A percentile compares a stretch with the other conserved stretches of the same genome.
phyloP scores from a whole-genome alignment of 2,888 invertebrate species.

The Thymelicus lineola region DNA sequence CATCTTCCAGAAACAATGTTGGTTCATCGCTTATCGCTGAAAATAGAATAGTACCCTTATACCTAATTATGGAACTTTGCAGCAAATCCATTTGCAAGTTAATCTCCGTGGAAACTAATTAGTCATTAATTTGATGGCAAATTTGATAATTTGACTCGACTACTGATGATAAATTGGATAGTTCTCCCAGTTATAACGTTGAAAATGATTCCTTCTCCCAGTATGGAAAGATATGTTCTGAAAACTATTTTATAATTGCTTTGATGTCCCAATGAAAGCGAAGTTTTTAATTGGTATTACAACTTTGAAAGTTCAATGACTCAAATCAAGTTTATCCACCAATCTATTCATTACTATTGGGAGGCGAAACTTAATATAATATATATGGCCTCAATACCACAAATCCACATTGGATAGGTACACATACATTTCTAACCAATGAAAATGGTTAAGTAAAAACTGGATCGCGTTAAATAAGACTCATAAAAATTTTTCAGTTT shows the following conservation, averaged over 20 bases:
- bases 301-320: conserved; percentile 3
- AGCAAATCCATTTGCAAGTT: conserved; percentile 27
- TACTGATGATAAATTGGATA: conserved; percentile 14
- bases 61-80: conserved; percentile 30
- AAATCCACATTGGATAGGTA: no score
- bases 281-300: conserved; percentile 8
- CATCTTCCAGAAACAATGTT: not conserved
- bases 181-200: conserved; percentile 10
- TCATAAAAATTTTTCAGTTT: no score
- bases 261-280: conserved; percentile 1
- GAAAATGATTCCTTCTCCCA: not conserved
- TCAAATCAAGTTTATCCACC: not conserved
- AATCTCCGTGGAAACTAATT: conserved; percentile 27
- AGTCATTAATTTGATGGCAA: conserved; percentile 32
- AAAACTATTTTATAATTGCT: conserved; percentile 11
- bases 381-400: no score
- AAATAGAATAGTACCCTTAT: conserved; percentile 2
- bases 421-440: no score
- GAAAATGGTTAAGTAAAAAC: no score
- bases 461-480: no score
- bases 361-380: not conserved
- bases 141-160: conserved; percentile 28
- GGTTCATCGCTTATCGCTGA: not conserved
- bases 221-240: not conserved
- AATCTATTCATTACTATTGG: not conserved